A percentile compares a stretch with the other conserved stretches of the same genome.
phyloP scores from a whole-genome alignment of 2,113 vertebrate genomes.

The Rhinoderma darwinii region DNA sequence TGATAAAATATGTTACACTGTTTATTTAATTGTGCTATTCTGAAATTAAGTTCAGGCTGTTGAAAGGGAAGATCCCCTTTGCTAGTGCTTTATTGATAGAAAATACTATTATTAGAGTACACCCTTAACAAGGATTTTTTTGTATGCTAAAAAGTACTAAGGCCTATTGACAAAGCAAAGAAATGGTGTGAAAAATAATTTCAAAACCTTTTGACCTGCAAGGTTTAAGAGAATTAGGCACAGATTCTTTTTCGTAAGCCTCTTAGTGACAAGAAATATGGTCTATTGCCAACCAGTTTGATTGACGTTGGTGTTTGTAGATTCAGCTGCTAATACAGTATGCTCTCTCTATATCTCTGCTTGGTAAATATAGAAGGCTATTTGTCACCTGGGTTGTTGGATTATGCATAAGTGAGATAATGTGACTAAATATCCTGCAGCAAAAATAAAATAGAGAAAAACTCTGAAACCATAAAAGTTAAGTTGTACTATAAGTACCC shows the following conservation, averaged over 20 bases:
- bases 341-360: conserved; percentile 75
- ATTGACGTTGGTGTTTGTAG: conserved; percentile 88
- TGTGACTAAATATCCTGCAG: conserved; percentile 80
- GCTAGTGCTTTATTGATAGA: not conserved
- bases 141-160: conserved; percentile 82
- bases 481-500: not conserved
- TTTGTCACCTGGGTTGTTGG: conserved; percentile 91
- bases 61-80: not conserved
- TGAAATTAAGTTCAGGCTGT: not conserved
- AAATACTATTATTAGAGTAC: conserved; percentile 50
- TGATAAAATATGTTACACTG: conserved; percentile 10
- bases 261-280: conserved; percentile 91
- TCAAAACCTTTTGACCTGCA: conserved; percentile 93
- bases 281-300: conserved; percentile 81
- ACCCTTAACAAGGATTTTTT: conserved; percentile 56
- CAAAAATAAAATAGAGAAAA: conserved; percentile 67
- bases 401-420: conserved; percentile 86
- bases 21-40: conserved; percentile 2
- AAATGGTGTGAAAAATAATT: conserved; percentile 94
- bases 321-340: conserved; percentile 87
- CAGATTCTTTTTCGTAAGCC: conserved; percentile 90
- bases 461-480: not conserved
- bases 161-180: conserved; percentile 85
- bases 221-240: conserved; percentile 92
- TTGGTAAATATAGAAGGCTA: conserved; percentile 92